phyloP scores from a whole-genome alignment of 2,113 vertebrate genomes.

The Xerus inauris region DNA sequence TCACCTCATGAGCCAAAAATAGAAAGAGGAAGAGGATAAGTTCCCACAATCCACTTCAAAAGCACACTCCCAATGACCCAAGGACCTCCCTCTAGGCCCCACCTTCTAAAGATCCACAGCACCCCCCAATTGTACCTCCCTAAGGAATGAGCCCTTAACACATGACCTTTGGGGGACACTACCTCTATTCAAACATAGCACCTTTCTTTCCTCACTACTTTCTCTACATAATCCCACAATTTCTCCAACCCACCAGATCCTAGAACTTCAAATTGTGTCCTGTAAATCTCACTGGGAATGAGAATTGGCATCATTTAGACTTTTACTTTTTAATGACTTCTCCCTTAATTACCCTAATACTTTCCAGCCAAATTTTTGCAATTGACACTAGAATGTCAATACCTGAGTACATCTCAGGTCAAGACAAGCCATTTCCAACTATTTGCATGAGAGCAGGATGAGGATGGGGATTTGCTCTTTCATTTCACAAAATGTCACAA shows the following conservation, averaged over 20 bases:
- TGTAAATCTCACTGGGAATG: neutral
- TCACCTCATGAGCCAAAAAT: neutral
- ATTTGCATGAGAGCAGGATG: neutral
- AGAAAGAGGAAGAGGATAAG: neutral
- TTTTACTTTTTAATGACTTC: neutral
- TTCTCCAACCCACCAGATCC: neutral
- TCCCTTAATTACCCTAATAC: neutral
- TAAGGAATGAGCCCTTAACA: neutral
- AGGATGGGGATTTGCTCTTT: neutral
- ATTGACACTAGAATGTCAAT: neutral
- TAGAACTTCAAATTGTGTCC: neutral
- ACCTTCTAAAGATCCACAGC: neutral
- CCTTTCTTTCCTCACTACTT: neutral
- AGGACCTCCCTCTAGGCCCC: neutral
- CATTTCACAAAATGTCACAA: neutral
- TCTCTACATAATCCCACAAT: neutral
- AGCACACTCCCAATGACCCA: neutral
- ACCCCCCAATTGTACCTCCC: too few species aligned
- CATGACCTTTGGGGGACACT: neutral
- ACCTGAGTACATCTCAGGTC: neutral
- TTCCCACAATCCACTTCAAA: neutral
- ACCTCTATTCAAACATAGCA: neutral
- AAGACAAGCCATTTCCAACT: neutral
- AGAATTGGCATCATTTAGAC: neutral
- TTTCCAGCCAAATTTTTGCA: neutral